Evolutionary conservation across 2,113 vertebrate species (phyloP).

Genomic region (Cynocephalus volans): DNA sequence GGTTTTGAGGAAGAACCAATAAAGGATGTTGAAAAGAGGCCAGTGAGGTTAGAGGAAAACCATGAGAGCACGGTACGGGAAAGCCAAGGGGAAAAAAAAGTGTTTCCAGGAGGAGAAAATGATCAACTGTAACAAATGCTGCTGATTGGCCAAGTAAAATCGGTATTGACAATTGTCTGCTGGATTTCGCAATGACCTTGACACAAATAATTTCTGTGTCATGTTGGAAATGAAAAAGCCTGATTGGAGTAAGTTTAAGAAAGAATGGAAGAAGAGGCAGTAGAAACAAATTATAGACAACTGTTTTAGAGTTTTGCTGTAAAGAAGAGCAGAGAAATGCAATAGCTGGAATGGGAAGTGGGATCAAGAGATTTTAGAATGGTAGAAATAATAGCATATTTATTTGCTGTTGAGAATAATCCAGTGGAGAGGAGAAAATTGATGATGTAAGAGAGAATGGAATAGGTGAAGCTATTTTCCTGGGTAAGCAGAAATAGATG

Average conservation of each 20-base stretch:
- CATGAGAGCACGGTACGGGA: neutral
- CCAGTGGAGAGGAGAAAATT: neutral
- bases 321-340: conserved; percentile 5
- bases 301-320: conserved; percentile 12
- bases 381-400: neutral
- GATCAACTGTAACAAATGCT: conserved; percentile 21
- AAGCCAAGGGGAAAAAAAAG: neutral
- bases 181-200: conserved; percentile 52
- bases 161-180: conserved; percentile 19
- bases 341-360: neutral
- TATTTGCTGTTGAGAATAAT: neutral
- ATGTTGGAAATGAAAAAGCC: conserved; percentile 46
- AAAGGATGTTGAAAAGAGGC: neutral
- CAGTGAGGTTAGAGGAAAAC: neutral
- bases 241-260: neutral
- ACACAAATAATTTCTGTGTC: neutral
- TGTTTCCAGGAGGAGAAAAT: conserved; percentile 2
- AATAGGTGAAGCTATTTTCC: neutral
- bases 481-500: neutral
- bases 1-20: neutral
- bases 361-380: conserved; percentile 58
- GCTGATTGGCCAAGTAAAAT: neutral
- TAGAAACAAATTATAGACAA: neutral
- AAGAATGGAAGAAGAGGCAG: neutral
- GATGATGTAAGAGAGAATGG: neutral